Percentiles rank a stretch among this genome's conserved stretches.
Conservation (phyloP, 2,113 vertebrate species). For the Mustelus asterias region DNA sequence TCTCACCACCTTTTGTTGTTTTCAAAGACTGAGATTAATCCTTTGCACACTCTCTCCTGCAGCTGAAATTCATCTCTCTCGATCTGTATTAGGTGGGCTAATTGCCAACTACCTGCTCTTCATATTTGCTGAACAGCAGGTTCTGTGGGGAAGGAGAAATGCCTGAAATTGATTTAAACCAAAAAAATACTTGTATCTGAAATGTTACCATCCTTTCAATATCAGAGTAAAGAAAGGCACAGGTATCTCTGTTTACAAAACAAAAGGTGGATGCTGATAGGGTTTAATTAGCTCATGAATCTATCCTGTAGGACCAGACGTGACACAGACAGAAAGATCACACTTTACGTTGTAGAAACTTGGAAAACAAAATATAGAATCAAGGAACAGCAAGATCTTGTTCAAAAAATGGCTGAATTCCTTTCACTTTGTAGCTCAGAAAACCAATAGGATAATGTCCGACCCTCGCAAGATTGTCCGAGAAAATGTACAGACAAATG, state of each 20-base stretch:
- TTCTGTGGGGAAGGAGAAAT: background rate
- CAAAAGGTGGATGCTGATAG: background rate
- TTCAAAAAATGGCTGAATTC: background rate
- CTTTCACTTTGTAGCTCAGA: background rate
- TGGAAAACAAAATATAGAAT: background rate
- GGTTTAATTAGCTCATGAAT: background rate
- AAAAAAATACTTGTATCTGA: background rate
- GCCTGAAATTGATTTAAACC: background rate
- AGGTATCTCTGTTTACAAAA: background rate
- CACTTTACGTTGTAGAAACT: background rate
- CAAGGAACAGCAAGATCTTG: background rate
- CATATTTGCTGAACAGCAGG: background rate
- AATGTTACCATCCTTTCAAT: background rate
- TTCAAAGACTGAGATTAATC: background rate
- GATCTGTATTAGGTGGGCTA: background rate
- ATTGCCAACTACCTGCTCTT: background rate
- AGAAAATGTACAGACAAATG: background rate
- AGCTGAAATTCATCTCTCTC: background rate
- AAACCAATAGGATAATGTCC: background rate
- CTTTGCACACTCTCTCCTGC: background rate
- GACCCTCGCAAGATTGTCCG: background rate
- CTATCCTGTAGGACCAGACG: background rate
- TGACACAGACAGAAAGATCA: background rate
- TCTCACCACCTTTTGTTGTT: background rate
- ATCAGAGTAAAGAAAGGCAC: background rate